A percentile compares a stretch with the other conserved stretches of the same genome.
phyloP scores from a whole-genome alignment of 2,113 vertebrate species.

The Choloepus hoffmanni region DNA sequence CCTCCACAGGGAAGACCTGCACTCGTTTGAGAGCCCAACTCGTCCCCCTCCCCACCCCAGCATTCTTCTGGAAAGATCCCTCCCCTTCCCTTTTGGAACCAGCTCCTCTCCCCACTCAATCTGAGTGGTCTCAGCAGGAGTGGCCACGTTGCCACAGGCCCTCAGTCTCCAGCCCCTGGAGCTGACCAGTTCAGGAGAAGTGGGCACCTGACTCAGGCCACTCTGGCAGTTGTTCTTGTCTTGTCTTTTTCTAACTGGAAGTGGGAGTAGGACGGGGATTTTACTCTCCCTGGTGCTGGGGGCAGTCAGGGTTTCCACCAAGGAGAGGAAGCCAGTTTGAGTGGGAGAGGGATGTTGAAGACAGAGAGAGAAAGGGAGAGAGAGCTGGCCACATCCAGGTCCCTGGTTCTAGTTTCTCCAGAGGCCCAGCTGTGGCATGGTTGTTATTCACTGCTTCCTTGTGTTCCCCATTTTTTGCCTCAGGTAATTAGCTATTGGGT shows the following conservation, averaged over 20 bases:
- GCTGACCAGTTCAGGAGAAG: not conserved
- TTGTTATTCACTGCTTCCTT: not conserved
- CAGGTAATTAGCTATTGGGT: not conserved
- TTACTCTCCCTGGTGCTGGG: not conserved
- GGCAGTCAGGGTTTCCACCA: not conserved
- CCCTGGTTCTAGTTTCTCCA: not conserved
- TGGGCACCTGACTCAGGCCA: not conserved
- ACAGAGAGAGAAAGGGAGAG: not conserved
- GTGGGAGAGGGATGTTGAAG: not conserved
- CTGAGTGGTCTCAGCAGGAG: not conserved
- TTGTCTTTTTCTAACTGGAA: not conserved
- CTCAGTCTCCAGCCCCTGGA: not conserved
- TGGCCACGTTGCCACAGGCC: too few species aligned
- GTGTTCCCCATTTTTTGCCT: not conserved
- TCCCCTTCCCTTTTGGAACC: not conserved
- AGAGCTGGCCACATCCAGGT: not conserved
- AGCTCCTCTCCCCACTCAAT: not conserved
- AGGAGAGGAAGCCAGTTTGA: not conserved
- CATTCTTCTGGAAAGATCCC: not conserved
- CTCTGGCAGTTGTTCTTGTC: not conserved
- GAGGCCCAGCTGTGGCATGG: too few species aligned
- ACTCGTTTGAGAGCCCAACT: not conserved
- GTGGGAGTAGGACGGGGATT: not conserved
- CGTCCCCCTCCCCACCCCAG: accelerated
- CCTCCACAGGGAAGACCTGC: too few species aligned